phyloP scores from a whole-genome alignment of 2,888 invertebrate genomes.

The Notodonta ziczac region DNA sequence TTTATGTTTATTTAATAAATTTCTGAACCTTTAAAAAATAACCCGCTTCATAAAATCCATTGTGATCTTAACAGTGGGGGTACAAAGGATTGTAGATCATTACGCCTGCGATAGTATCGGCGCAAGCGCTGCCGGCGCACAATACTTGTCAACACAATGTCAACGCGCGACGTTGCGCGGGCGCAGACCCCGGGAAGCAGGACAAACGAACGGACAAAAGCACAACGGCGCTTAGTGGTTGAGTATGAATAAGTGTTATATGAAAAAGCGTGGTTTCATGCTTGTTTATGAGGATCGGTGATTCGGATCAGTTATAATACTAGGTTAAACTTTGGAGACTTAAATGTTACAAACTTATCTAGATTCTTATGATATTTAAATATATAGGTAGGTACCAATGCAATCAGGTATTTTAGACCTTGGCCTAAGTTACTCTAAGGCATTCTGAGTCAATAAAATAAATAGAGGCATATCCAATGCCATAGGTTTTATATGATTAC shows the following conservation, averaged over 20 bases:
- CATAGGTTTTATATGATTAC: no score
- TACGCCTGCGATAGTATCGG: slow-evolving; percentile 44
- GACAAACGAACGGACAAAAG: slow-evolving; percentile 61
- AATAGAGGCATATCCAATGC: no score
- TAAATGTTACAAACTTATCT: no score
- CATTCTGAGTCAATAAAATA: no score
- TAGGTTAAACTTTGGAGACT: neutral
- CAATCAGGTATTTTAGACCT: no score
- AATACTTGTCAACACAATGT: slow-evolving; percentile 73
- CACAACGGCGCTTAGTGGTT: slow-evolving; percentile 57
- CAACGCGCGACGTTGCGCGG: slow-evolving; percentile 25
- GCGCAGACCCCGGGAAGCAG: slow-evolving; percentile 40
- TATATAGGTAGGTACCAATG: no score
- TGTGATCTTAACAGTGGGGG: slow-evolving; percentile 25
- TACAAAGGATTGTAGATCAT: slow-evolving; percentile 44
- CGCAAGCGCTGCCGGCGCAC: slow-evolving; percentile 48
- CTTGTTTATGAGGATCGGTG: neutral
- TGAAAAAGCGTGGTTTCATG: neutral
- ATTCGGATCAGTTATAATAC: neutral
- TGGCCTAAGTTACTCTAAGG: no score
- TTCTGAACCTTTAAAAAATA: slow-evolving; percentile 5
- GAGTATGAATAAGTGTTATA: slow-evolving; percentile 24
- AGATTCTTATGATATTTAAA: no score
- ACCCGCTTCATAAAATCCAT: slow-evolving; percentile 24
- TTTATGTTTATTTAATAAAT: neutral